Evolutionary conservation across 2,113 vertebrate species (phyloP).

Genomic region (Leptobrachium leishanense): DNA sequence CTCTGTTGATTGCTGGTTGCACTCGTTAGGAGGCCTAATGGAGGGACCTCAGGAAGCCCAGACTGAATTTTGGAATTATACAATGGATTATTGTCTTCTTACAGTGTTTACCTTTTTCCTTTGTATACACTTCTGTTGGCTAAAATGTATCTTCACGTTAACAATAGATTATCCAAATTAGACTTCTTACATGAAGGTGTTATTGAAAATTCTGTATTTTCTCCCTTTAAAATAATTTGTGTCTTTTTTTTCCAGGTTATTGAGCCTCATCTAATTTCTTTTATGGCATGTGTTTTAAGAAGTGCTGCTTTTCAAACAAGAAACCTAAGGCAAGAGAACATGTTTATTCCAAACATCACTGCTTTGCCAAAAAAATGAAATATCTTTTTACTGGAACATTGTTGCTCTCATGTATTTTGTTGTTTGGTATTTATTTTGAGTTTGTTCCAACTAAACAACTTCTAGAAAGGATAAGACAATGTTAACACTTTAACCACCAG

Average conservation of each 20-base stretch:
- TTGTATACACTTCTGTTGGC: too few species aligned
- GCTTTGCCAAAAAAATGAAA: conserved; percentile 17
- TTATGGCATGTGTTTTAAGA: not conserved
- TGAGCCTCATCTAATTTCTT: not conserved
- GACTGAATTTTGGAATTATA: too few species aligned
- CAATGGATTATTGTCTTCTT: too few species aligned
- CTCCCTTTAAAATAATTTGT: not conserved
- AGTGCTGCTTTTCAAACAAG: conserved; percentile 9
- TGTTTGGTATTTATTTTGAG: conserved; percentile 33
- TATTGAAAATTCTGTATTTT: too few species aligned
- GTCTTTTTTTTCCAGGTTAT: not conserved
- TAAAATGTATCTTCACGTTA: too few species aligned
- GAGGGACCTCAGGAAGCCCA: too few species aligned
- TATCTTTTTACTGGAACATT: conserved; percentile 29
- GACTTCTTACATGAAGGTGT: too few species aligned
- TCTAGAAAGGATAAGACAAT: not conserved
- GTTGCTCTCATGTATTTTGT: conserved; percentile 13
- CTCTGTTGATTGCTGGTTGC: too few species aligned
- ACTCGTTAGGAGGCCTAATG: too few species aligned
- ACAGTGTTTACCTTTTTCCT: too few species aligned
- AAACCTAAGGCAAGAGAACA: conserved; percentile 28
- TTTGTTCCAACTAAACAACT: conserved; percentile 13
- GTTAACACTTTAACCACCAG: not conserved
- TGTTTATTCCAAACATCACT: conserved; percentile 22
- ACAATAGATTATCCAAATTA: too few species aligned